Evolutionary conservation across 2,888 invertebrate species (phyloP).

Genomic region (Ashinkailepas kermadecensis): DNA sequence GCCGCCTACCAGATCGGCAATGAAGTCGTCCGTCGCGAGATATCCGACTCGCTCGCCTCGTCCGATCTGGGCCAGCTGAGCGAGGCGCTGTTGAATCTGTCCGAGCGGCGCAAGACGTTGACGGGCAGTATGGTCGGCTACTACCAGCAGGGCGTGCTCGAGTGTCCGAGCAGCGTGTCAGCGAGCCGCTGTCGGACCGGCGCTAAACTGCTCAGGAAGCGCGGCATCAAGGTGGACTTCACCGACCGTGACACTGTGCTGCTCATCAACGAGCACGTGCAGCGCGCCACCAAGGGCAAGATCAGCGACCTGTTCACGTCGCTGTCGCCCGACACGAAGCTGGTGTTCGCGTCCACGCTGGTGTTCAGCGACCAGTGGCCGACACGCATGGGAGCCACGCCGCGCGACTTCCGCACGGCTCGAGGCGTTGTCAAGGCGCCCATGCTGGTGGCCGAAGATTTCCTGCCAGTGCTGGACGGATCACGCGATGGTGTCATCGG

Average conservation of each 20-base stretch:
- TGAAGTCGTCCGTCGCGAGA: neutral
- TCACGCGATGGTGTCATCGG: neutral
- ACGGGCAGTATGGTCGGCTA: neutral
- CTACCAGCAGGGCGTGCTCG: neutral
- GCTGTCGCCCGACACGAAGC: neutral
- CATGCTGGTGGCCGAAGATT: neutral
- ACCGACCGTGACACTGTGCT: neutral
- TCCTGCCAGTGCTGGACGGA: neutral
- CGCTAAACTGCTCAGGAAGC: neutral
- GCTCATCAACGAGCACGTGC: neutral
- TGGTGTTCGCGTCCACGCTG: conserved; percentile 8
- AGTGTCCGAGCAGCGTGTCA: neutral
- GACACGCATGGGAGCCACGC: neutral
- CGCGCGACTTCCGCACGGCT: neutral
- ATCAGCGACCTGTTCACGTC: neutral
- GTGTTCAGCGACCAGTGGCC: neutral
- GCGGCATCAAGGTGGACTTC: neutral
- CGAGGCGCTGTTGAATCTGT: neutral
- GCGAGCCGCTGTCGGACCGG: neutral
- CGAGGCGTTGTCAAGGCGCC: neutral
- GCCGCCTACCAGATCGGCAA: neutral
- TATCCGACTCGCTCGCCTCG: neutral
- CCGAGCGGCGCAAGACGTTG: neutral
- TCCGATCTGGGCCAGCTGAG: neutral
- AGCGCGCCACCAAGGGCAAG: neutral